A percentile compares a stretch with the other conserved stretches of the same genome.
Conservation (phyloP, 2,797 vertebrate species). For the Oreochromis mossambicus region DNA sequence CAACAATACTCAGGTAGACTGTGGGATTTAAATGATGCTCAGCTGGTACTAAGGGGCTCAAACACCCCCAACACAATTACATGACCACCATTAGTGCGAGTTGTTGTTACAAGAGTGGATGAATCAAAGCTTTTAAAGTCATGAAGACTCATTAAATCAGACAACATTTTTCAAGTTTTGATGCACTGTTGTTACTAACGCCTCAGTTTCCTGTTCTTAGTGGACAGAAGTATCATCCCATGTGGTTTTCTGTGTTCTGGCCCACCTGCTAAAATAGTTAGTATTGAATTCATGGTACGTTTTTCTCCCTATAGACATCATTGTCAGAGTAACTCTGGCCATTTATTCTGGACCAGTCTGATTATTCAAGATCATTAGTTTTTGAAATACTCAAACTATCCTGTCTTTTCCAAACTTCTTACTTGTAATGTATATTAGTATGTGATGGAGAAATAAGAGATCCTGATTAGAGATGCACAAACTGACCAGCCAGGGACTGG, state of each 20-base stretch:
- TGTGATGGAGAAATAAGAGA: background rate
- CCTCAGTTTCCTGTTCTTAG: background rate
- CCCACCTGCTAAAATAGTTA: background rate
- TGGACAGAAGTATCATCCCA: background rate
- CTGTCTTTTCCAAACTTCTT: background rate
- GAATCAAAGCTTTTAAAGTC: background rate
- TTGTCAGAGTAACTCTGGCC: background rate
- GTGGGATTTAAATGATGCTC: background rate
- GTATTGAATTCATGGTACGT: background rate
- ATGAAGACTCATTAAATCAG: background rate
- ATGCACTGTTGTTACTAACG: background rate
- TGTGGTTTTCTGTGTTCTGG: background rate
- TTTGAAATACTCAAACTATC: background rate
- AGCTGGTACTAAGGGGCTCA: background rate
- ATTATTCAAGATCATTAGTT: background rate
- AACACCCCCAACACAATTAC: background rate
- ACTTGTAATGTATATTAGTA: background rate
- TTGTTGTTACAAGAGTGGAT: background rate
- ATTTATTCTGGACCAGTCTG: background rate
- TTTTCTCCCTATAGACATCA: background rate
- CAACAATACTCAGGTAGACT: background rate
- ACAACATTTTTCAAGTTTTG: background rate
- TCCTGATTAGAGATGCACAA: background rate
- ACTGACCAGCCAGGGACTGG: background rate
- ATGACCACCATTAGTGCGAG: background rate